A percentile compares a stretch with the other conserved stretches of the same genome.
These are phyloP conservation scores for Dorcus parallelipipedus DNA, from an alignment of 2,888 invertebrate genomes.

Conservation along the genomic window DNA sequence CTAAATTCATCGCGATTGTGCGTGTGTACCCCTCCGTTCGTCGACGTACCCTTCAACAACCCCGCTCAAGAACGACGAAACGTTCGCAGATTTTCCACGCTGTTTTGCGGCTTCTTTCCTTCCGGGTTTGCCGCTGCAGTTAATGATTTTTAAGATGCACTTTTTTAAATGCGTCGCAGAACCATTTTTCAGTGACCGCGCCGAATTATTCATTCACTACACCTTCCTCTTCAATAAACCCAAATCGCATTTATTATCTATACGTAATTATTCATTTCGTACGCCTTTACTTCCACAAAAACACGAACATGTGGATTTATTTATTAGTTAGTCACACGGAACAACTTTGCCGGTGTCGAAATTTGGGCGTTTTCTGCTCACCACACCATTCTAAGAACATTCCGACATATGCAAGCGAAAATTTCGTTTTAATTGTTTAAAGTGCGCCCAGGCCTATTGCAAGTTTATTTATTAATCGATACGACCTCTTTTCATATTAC, in stretches of 20 bases:
- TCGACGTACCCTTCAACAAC: background rate
- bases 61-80: background rate
- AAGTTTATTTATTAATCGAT: no score
- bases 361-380: no score
- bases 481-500: no score
- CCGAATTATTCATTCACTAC: slow-evolving; percentile 35
- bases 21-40: background rate
- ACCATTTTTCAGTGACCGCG: slow-evolving; percentile 46
- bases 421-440: no score
- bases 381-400: no score
- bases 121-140: slow-evolving; percentile 34
- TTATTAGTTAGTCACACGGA: no score
- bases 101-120: slow-evolving; percentile 27
- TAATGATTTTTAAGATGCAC: slow-evolving; percentile 53
- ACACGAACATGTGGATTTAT: no score
- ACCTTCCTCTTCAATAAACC: no score
- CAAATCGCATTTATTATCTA: background rate
- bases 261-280: background rate
- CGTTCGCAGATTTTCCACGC: slow-evolving; percentile 13
- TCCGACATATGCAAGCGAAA: no score
- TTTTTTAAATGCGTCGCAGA: slow-evolving; percentile 47
- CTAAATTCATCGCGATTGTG: slow-evolving; percentile 1
- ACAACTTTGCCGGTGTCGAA: no score
- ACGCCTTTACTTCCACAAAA: background rate
- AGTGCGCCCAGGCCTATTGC: no score